These are phyloP conservation scores for Sorex fumeus DNA, from an alignment of 2,113 vertebrate genomes.

Conservation along the genomic window DNA sequence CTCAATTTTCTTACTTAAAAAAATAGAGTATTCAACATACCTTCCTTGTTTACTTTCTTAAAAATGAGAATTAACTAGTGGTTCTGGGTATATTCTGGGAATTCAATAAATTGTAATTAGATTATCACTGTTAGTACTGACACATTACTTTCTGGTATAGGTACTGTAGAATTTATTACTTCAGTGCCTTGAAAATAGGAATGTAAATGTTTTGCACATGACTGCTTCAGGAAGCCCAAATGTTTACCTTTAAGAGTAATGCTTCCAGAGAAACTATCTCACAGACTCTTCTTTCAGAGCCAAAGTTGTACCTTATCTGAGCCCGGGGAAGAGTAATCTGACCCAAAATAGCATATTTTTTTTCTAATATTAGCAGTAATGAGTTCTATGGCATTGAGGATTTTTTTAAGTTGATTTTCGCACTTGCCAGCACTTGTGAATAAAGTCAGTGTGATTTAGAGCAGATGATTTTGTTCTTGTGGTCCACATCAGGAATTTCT, in stretches of 20 bases:
- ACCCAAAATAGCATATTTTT: background rate
- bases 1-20: background rate
- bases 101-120: background rate
- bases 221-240: background rate
- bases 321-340: background rate
- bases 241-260: conserved; percentile 15
- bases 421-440: background rate
- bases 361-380: background rate
- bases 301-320: background rate
- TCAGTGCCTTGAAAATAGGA: conserved; percentile 11
- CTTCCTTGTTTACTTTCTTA: background rate
- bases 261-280: background rate
- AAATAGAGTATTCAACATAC: background rate
- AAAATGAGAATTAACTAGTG: conserved; percentile 14
- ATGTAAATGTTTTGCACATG: background rate
- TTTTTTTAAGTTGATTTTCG: conserved; percentile 38
- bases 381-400: background rate
- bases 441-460: background rate
- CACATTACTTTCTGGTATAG: background rate
- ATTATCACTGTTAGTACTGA: background rate
- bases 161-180: background rate
- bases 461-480: background rate
- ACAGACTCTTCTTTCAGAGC: background rate
- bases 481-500: background rate
- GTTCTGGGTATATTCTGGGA: background rate